Conservation (phyloP, 2,797 vertebrate species). For the Takifugu ocellatus region DNA sequence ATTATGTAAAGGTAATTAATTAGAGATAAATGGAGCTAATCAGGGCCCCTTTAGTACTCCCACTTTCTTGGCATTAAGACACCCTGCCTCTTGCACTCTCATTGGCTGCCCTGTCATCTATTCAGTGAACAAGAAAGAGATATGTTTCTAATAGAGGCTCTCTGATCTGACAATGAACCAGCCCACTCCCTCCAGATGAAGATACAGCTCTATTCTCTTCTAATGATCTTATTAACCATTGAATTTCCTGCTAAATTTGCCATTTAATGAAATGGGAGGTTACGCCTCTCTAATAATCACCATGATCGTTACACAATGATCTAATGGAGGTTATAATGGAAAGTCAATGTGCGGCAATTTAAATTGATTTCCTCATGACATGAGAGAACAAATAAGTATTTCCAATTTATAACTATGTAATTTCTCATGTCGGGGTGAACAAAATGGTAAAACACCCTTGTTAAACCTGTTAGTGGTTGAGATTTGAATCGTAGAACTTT, state of each 20-base stretch:
- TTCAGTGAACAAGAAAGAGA: constrained; percentile 58
- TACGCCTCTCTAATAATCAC: constrained; percentile 10
- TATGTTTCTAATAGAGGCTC: constrained; percentile 58
- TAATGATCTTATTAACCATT: constrained; percentile 44
- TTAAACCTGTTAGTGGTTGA: constrained; percentile 17
- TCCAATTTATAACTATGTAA: too few relatives aligned
- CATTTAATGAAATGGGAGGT: constrained; percentile 24
- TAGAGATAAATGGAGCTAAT: constrained; percentile 99
- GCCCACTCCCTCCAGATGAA: constrained; percentile 36
- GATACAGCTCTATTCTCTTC: constrained; percentile 16
- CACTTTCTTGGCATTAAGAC: constrained; percentile 93
- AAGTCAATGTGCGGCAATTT: not conserved
- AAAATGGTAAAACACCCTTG: too few relatives aligned
- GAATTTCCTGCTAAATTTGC: constrained; percentile 34
- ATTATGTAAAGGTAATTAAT: constrained; percentile 99
- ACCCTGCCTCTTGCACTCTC: constrained; percentile 81
- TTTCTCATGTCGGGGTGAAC: too few relatives aligned
- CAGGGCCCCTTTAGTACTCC: constrained; percentile 92
- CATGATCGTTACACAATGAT: constrained; percentile 7
- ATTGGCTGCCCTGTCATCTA: constrained; percentile 71
- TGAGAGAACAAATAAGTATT: too few relatives aligned
- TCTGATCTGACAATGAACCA: constrained; percentile 52
- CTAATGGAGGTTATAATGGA: constrained; percentile 22
- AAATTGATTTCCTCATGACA: not conserved
- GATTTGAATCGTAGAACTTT: constrained; percentile 51